Conservation (phyloP, 2,888 invertebrate genomes). For the Microctonus hyperodae region DNA sequence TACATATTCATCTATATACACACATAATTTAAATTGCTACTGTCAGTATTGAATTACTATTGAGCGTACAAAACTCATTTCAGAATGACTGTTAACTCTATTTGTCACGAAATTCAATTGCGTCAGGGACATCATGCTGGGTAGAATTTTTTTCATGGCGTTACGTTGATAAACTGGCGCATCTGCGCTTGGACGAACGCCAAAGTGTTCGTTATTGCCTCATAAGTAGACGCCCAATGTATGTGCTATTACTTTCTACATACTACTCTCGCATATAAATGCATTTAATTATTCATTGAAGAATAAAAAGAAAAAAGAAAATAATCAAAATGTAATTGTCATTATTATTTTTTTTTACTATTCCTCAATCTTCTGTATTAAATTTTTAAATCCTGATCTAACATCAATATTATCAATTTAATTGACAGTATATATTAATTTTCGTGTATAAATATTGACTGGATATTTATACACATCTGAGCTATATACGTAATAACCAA, state of each 20-base stretch:
- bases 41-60: background rate
- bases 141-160: background rate
- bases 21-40: background rate
- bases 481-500: background rate
- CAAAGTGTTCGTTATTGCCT: slow-evolving; percentile 12
- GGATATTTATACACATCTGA: background rate
- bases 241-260: slow-evolving; percentile 7
- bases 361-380: background rate
- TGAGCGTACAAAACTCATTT: background rate
- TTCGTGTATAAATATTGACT: background rate
- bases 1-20: too few relatives aligned
- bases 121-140: slow-evolving; percentile 1
- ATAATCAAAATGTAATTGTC: background rate
- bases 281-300: background rate
- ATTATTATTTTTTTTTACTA: background rate
- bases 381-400: background rate
- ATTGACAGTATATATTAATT: background rate
- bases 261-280: background rate
- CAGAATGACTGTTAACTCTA: background rate
- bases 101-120: background rate
- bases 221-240: slow-evolving; percentile 7
- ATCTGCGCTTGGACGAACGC: slow-evolving; percentile 15
- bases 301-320: background rate
- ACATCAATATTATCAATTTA: background rate
- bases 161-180: slow-evolving; percentile 18